phyloP scores from a whole-genome alignment of 2,113 vertebrate genomes.

The Noctilio leporinus region DNA sequence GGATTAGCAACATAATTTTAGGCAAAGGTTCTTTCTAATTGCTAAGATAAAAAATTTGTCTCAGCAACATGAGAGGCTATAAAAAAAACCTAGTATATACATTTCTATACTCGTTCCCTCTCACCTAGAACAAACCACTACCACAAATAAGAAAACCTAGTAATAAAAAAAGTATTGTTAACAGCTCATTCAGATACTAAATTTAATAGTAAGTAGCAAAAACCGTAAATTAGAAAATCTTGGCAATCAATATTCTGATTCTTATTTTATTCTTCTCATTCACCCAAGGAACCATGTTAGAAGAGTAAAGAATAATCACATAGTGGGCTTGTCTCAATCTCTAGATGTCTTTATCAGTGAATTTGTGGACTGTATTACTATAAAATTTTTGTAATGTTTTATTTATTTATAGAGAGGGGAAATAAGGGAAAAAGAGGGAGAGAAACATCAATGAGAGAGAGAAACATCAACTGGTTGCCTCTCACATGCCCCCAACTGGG shows the following conservation, averaged over 20 bases:
- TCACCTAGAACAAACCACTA: background rate
- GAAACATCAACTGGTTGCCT: no score
- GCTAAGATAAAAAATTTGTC: background rate
- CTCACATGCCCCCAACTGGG: no score
- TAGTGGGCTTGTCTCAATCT: background rate
- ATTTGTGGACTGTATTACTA: background rate
- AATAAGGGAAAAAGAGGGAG: no score
- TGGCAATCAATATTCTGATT: background rate
- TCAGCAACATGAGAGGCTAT: background rate
- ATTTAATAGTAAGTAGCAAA: constrained; percentile 11
- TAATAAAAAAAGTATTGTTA: background rate
- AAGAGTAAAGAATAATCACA: background rate
- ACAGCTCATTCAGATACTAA: background rate
- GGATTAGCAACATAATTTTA: background rate
- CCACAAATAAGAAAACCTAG: background rate
- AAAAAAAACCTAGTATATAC: background rate
- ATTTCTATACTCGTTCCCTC: constrained; percentile 4
- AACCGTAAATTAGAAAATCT: background rate
- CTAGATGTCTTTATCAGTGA: background rate
- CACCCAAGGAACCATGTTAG: background rate
- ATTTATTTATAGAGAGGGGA: no score
- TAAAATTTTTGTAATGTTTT: background rate
- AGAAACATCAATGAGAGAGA: no score
- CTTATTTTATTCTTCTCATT: background rate
- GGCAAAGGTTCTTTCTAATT: background rate